Evolutionary conservation across 2,113 vertebrate genomes (phyloP), one percentile per base, ranked within the genome.

Genomic region (Thalassoma bifasciatum): DNA sequence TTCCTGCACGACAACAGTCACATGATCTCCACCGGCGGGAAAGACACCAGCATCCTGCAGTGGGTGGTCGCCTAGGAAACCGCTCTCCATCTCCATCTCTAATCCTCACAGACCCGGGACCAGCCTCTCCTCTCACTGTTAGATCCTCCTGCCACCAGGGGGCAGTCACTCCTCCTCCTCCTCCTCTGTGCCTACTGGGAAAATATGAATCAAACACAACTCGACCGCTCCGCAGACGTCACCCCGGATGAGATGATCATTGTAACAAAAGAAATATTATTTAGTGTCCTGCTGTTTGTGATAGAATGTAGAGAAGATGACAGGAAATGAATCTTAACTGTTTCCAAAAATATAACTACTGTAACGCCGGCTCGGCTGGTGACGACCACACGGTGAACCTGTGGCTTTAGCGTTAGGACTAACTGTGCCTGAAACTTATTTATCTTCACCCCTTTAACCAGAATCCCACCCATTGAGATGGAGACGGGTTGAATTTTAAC

Each of bases 21-120:
- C 83, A 93, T 95, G 62, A 86, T 98, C 71, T 96, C 95, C 72
- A 95, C 95, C 0, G 96, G 96, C 1, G 96, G 96, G 76, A 97
- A 96, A 63, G 96, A 98, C 83, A 96, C 94, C 85, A 96, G 95
- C 73, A 85, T 97, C 75, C 92, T 97, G 82, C 96, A 97, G 91
- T 98, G 96, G 96, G 86, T 91, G 40, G 91, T 96, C 2, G 90
- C 89, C 74, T 97, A 94, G 91, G 58, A 30, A 30, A 30, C 30
- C 30, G 3, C 3, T 30, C 30, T 30, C 23, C 51, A 16, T 5
- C 46, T 24, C 4, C 75, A 47, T 54, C 71, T 66, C 17, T 24
- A 44, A 57, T 49, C 63, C 44, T 68, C 1, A 22, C 37, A 44
- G 38, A 21, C 47, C 47, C 2, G 57, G 49, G 69, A 67, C 47